Percentiles rank a stretch among this genome's conserved stretches.
phyloP scores from a whole-genome alignment of 2,797 vertebrate genomes.

The Rhynchotus rufescens region DNA sequence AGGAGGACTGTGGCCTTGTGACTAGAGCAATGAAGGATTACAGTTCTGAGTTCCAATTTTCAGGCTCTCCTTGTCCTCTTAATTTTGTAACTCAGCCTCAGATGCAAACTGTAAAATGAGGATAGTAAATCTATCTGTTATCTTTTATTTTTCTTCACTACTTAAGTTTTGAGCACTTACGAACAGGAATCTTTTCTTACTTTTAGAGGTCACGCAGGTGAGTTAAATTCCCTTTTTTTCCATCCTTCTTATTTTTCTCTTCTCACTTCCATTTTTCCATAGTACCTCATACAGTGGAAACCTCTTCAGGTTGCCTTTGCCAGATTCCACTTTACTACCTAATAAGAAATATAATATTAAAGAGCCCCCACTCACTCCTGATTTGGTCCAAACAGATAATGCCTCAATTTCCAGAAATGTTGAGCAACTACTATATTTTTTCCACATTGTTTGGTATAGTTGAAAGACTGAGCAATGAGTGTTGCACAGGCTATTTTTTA shows the following conservation, averaged over 20 bases:
- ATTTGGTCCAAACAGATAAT: neutral
- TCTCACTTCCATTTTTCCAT: neutral
- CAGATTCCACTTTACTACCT: neutral
- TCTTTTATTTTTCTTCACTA: neutral
- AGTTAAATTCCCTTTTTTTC: neutral
- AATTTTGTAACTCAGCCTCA: neutral
- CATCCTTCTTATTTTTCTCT: neutral
- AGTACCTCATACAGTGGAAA: neutral
- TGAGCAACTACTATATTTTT: neutral
- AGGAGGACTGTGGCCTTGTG: neutral
- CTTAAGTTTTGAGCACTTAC: neutral
- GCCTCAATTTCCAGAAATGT: neutral
- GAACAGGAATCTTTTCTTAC: neutral
- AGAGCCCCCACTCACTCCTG: accelerated
- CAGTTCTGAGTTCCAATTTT: neutral
- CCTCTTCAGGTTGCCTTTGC: neutral
- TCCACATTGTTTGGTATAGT: neutral
- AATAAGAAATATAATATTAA: neutral
- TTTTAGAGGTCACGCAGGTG: neutral
- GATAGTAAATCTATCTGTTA: neutral
- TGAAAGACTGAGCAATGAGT: neutral
- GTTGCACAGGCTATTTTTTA: neutral
- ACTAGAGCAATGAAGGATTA: neutral
- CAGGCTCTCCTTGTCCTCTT: neutral
- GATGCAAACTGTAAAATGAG: neutral